Conservation (phyloP, 2,797 vertebrate species). For the Urocyon cinereoargenteus region DNA sequence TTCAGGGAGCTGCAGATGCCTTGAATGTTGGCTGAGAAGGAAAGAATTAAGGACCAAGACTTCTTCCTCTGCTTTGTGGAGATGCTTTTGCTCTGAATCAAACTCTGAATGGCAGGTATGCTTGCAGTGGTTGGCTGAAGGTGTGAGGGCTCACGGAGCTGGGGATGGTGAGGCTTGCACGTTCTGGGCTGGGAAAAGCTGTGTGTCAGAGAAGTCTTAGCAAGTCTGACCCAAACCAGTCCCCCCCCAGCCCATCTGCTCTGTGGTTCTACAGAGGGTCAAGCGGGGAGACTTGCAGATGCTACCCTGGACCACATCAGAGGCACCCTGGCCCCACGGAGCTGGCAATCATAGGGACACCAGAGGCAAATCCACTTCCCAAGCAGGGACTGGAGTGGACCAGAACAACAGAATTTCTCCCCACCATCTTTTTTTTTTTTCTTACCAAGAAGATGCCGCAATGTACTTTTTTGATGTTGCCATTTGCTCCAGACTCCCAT, state of each 20-base stretch:
- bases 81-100: background rate
- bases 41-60: background rate
- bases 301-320: background rate
- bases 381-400: background rate
- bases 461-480: background rate
- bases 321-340: too few species aligned
- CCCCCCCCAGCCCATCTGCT: background rate
- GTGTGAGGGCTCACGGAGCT: too few species aligned
- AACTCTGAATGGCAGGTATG: background rate
- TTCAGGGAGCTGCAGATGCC: background rate
- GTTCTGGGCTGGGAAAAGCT: background rate
- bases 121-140: background rate
- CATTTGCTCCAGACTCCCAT: background rate
- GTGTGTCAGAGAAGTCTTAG: background rate
- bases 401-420: background rate
- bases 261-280: background rate
- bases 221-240: background rate
- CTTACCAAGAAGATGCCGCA: background rate
- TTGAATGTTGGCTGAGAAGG: background rate
- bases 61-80: background rate
- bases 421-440: background rate
- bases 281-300: background rate
- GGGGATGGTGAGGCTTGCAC: background rate
- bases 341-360: background rate
- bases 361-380: background rate